Percentiles rank a stretch among this genome's conserved stretches.
These are phyloP conservation scores for Strigamia crassipes DNA, from an alignment of 2,888 invertebrate genomes.

Conservation along the genomic window DNA sequence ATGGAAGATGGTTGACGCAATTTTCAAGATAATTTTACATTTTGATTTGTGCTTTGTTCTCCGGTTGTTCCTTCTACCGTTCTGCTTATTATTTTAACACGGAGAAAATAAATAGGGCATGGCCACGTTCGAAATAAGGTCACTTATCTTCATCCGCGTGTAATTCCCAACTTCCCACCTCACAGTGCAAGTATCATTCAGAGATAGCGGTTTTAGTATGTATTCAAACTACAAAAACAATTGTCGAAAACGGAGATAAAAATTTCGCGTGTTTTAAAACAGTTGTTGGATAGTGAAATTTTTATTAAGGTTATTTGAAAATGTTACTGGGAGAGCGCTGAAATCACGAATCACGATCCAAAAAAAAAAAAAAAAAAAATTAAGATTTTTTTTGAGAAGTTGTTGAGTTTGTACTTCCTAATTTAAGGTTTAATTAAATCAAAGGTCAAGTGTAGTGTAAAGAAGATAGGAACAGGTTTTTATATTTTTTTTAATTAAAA, in stretches of 20 bases:
- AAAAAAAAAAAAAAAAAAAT: too few relatives aligned
- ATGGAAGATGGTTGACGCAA: not conserved
- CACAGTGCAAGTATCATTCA: not conserved
- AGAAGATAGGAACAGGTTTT: too few relatives aligned
- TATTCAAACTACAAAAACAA: not conserved
- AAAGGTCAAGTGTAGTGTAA: too few relatives aligned
- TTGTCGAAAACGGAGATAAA: not conserved
- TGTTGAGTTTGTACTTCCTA: too few relatives aligned
- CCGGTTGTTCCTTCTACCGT: not conserved
- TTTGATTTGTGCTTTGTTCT: not conserved
- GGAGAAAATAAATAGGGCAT: slow-evolving; percentile 29
- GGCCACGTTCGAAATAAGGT: slow-evolving; percentile 1
- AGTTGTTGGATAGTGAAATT: too few relatives aligned
- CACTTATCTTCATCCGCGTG: not conserved
- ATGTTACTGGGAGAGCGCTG: too few relatives aligned
- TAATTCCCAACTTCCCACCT: not conserved
- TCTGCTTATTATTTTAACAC: not conserved
- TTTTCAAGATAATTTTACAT: not conserved
- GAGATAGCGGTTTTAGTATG: not conserved
- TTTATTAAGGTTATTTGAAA: too few relatives aligned
- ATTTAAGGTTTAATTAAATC: too few relatives aligned
- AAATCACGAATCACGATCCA: too few relatives aligned
- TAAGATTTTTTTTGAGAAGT: too few relatives aligned
- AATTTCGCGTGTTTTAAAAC: not conserved
- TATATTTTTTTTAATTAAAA: too few relatives aligned